Base-by-base conservation (phyloP, 2,888 invertebrate genomes). In the Trachelus tabidus region DNA sequence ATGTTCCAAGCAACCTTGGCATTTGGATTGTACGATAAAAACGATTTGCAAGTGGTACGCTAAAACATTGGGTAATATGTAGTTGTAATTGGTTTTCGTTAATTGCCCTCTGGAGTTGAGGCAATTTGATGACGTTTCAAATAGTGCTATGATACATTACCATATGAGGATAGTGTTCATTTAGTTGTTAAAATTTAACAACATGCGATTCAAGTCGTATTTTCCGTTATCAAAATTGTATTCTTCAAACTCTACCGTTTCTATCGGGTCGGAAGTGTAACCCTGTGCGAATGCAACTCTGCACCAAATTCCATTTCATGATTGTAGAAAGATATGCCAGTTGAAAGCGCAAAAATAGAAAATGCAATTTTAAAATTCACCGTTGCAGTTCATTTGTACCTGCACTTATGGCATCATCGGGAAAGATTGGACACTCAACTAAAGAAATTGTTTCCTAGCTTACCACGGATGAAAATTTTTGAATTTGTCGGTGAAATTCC, bases 351-450 rank as follows among this genome's bases (percentile, higher is more conserved):
- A 0, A 40, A 15, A 40, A 40, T 35, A 3, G 15, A 40, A 15
- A 40, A 15, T 40, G 1, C 15, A 15, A 40, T 15, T 40, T 15
- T 6, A 4, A 40, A 15, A 68, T 68, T 73, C 73, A 30, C 23
- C 33, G 75, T 34, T 73, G 30, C 77, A 86, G 86, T 85, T 34
- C 83, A 80, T 34, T 73, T 86, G 56, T 82, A 82, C 34, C 80
- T 86, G n/a, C 85, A 85, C 77, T 76, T 86, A 40, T 86, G 85
- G 85, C 86, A 86, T 77, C 85, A 85, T 73, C 85, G 85, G 35
- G 85, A 86, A 33, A 79, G 81, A 77, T 82, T 86, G 69, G 86
- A 86, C 75, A 68, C 71, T 33, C 83, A 82, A 23, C 76, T 86
- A 37, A 78, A 40, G 31, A 82, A 81, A 68, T 75, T 86, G 9